These are phyloP conservation scores for Rhodophaea formosa DNA, from an alignment of 2,888 invertebrate genomes.

Conservation along the genomic window DNA sequence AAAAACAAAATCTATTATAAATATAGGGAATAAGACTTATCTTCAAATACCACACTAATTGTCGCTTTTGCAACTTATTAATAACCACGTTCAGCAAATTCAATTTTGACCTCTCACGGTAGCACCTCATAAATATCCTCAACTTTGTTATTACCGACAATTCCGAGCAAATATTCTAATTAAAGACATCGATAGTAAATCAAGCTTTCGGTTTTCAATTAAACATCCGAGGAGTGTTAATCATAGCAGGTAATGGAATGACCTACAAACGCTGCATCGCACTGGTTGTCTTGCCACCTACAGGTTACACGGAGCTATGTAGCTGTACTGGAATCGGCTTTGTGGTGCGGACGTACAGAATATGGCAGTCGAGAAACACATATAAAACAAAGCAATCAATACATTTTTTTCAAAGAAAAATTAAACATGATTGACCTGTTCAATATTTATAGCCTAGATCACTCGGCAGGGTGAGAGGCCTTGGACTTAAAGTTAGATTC, in stretches of 20 bases:
- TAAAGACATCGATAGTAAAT: slow-evolving; percentile 29
- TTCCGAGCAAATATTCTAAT: slow-evolving; percentile 29
- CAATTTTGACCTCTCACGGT: neutral
- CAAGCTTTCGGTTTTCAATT: slow-evolving; percentile 61
- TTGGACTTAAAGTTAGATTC: too few species aligned
- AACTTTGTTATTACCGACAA: slow-evolving; percentile 21
- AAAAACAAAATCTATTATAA: too few species aligned
- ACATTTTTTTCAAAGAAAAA: too few species aligned
- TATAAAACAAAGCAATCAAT: too few species aligned
- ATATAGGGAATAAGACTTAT: too few species aligned
- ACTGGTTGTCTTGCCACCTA: slow-evolving; percentile 14
- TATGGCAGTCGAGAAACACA: too few species aligned
- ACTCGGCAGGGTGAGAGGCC: too few species aligned
- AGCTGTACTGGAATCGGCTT: neutral
- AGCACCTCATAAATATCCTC: slow-evolving; percentile 8
- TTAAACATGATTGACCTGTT: too few species aligned
- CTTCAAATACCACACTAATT: neutral
- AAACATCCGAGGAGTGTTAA: slow-evolving; percentile 58
- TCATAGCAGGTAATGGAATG: slow-evolving; percentile 50
- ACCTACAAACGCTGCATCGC: slow-evolving; percentile 29
- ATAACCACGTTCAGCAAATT: slow-evolving; percentile 3
- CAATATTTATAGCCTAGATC: too few species aligned
- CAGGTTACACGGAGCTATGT: slow-evolving; percentile 14
- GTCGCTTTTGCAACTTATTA: neutral
- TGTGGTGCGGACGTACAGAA: neutral